Percentiles rank a stretch among this genome's conserved stretches.
Conservation (phyloP, 2,888 invertebrate genomes). For the Himalopsyche kuldschensis region DNA sequence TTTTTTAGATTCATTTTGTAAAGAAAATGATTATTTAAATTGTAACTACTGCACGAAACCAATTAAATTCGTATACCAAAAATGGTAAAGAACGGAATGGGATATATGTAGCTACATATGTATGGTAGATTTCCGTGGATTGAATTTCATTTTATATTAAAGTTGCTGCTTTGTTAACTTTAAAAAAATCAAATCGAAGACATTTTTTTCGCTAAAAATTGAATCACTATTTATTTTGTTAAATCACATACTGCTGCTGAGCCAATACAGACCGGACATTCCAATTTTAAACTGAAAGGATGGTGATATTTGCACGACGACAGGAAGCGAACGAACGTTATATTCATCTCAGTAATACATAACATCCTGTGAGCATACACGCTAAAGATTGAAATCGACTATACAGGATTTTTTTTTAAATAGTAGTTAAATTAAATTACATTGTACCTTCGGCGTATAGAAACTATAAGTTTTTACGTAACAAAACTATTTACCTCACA, state of each 20-base stretch:
- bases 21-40: no score
- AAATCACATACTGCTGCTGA: slow-evolving; percentile 2
- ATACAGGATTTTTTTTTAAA: neutral
- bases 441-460: no score
- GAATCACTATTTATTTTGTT: neutral
- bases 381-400: neutral
- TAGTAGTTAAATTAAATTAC: no score
- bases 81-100: no score
- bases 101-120: no score
- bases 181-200: neutral
- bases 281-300: slow-evolving; percentile 25
- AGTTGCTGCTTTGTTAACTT: neutral
- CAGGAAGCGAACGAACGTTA: slow-evolving; percentile 5
- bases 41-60: no score
- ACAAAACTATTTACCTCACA: no score
- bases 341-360: neutral
- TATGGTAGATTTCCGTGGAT: no score
- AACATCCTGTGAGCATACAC: neutral
- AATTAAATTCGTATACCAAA: no score
- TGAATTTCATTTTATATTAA: neutral
- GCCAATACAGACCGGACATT: slow-evolving; percentile 16
- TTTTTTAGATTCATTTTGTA: no score
- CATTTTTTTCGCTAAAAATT: neutral
- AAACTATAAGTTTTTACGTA: no score
- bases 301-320: slow-evolving; percentile 18